Evolutionary conservation across 35 echinoderm and acorn worm species (phyloP), one percentile per base, ranked within the genome.

Genomic region (Strongylocentrotus purpuratus): DNA sequence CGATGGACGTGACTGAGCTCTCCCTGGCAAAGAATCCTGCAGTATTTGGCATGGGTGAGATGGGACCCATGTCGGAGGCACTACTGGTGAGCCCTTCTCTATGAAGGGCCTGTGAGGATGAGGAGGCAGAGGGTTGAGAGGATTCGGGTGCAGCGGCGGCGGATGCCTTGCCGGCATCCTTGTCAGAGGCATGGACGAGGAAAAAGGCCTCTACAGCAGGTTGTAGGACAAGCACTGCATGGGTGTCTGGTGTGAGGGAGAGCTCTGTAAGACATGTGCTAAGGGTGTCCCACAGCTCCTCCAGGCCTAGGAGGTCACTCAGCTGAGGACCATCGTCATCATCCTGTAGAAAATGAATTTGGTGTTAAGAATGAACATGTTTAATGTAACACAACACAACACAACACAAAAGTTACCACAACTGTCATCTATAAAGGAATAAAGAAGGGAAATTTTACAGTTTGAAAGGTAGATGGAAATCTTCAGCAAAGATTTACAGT

Each of bases 171-270:
- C 33, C 22, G 31, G 52, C 61, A 20, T 94, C 92, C 88, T 99
- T 99, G 35, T 99, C 98, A 20, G 98, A 97, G 28, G 98, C 97
- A 48, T 99, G 98, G 7, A 99, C 98, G 14, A 98, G 94, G 94
- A 99, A 99, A 94, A 99, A 99, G 15, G 98, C 98, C 47, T 99
- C 98, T 9, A 99, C 98, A 4, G 98, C 98, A 61, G 98, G 97
- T 87, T 99, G 98, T 7, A 99, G 95, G 52, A 99, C 98, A 85
- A 99, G 94, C 22, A 99, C 98, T 46, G 98, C 97, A 96, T 99
- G 98, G 88, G 96, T 94, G 86, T 99, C 98, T 94, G 98, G 96
- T 35, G 98, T 98, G 32, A 98, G 96, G 15, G 97, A 98, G 33
- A 99, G 61, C 46, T 97, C 92, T 5, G 97, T 98, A 18, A 99